phyloP scores from a whole-genome alignment of 2,113 vertebrate genomes.

The Oreochromis aureus region DNA sequence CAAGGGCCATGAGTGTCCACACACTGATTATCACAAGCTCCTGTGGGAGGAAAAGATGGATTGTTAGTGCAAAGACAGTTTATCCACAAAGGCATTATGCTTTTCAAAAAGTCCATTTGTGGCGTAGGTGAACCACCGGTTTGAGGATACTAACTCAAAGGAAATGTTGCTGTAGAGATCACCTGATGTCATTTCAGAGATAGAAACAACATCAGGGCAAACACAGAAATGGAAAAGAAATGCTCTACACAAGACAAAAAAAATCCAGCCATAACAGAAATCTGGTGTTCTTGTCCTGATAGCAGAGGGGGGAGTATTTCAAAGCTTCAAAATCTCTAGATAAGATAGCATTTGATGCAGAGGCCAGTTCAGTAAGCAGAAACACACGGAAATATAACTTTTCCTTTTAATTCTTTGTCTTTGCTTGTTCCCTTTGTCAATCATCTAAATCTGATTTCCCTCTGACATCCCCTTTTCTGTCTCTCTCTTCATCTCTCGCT shows the following conservation, averaged over 20 bases:
- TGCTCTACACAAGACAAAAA: background rate
- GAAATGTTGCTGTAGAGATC: background rate
- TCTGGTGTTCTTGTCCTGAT: background rate
- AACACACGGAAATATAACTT: background rate
- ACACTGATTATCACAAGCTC: background rate
- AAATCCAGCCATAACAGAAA: background rate
- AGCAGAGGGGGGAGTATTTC: background rate
- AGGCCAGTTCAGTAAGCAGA: background rate
- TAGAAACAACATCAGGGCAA: background rate
- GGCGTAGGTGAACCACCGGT: background rate
- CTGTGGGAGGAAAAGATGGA: background rate
- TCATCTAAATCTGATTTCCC: background rate
- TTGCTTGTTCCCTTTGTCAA: background rate
- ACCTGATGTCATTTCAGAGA: slow-evolving; percentile 9
- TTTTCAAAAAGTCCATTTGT: background rate
- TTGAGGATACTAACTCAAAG: slow-evolving; percentile 1
- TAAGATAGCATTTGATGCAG: background rate
- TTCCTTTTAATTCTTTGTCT: background rate
- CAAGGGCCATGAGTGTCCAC: background rate
- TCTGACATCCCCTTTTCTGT: background rate
- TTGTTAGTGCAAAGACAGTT: background rate
- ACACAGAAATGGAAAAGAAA: background rate
- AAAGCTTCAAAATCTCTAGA: background rate
- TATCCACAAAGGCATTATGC: background rate
- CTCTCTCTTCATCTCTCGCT: background rate